Conservation (phyloP, 1,140 invertebrate species). For the Panulirus ornatus region DNA sequence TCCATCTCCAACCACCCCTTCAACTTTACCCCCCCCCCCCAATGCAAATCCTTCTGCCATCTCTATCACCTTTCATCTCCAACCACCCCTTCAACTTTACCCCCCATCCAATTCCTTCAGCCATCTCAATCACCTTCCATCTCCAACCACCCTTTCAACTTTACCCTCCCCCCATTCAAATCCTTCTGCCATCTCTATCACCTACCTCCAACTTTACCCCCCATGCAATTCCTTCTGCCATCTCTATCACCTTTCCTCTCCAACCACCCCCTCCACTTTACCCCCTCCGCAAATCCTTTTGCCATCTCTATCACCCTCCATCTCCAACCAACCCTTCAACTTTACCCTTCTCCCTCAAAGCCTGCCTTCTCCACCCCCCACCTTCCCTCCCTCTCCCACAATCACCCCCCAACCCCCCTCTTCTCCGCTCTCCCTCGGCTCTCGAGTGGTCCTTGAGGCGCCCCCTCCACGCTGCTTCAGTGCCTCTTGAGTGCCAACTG, state of each 20-base stretch:
- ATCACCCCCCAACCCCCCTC: not conserved
- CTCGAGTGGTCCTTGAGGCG: slow-evolving; percentile 61
- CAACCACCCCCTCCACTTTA: too few relatives aligned
- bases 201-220: not conserved
- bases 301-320: not conserved
- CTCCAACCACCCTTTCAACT: not conserved
- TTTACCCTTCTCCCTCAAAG: not conserved
- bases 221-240: not conserved
- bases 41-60: not conserved
- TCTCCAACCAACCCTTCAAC: not conserved
- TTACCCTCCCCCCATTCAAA: not conserved
- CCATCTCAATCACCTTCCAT: not conserved
- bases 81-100: not conserved
- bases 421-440: slow-evolving; percentile 11
- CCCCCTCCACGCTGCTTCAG: slow-evolving; percentile 64
- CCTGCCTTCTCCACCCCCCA: not conserved
- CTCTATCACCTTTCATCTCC: not conserved
- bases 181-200: too few relatives aligned
- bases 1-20: too few relatives aligned
- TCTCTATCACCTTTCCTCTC: too few relatives aligned
- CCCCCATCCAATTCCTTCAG: not conserved
- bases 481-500: slow-evolving; percentile 63
- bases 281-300: not conserved
- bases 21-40: too few relatives aligned
- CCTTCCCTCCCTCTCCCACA: not conserved